These are phyloP conservation scores for Heteromurus nitidus DNA, from an alignment of 2,888 invertebrate species.

Conservation along the genomic window DNA sequence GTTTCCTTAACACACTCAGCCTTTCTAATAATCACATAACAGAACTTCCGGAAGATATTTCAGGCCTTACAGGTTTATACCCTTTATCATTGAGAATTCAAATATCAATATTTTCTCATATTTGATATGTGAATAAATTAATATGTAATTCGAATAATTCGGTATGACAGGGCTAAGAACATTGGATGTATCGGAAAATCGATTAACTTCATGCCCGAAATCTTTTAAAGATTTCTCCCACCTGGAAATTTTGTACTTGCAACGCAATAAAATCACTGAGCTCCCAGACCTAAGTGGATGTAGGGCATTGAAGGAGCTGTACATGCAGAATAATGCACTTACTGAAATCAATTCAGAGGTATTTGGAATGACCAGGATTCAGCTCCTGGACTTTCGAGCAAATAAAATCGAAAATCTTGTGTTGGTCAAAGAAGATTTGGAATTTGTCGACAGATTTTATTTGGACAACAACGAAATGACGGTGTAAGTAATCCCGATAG, in stretches of 20 bases:
- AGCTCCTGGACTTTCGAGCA: slow-evolving; percentile 70
- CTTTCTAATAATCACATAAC: slow-evolving; percentile 84
- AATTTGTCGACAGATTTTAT: slow-evolving; percentile 88
- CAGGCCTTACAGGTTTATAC: slow-evolving; percentile 85
- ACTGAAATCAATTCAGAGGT: slow-evolving; percentile 61
- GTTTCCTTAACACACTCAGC: slow-evolving; percentile 84
- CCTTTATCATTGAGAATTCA: background rate
- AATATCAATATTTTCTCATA: background rate
- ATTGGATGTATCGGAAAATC: slow-evolving; percentile 69
- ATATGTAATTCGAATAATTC: slow-evolving; percentile 31
- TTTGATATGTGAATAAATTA: background rate
- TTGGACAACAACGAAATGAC: slow-evolving; percentile 86
- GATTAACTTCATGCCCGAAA: slow-evolving; percentile 51
- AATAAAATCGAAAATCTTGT: slow-evolving; percentile 70
- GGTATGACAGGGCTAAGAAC: slow-evolving; percentile 65
- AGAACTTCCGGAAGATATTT: slow-evolving; percentile 87
- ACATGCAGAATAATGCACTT: slow-evolving; percentile 89
- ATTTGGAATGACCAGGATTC: slow-evolving; percentile 66
- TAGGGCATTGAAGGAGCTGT: slow-evolving; percentile 85
- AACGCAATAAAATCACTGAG: slow-evolving; percentile 86
- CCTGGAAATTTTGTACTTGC: slow-evolving; percentile 84
- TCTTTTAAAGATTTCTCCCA: slow-evolving; percentile 78
- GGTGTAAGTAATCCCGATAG: slow-evolving; percentile 75
- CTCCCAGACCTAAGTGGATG: slow-evolving; percentile 89
- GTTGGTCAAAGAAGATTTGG: slow-evolving; percentile 74